Base-by-base conservation (phyloP, 2,113 vertebrate species). In the Myrmophylax atrothorax region DNA sequence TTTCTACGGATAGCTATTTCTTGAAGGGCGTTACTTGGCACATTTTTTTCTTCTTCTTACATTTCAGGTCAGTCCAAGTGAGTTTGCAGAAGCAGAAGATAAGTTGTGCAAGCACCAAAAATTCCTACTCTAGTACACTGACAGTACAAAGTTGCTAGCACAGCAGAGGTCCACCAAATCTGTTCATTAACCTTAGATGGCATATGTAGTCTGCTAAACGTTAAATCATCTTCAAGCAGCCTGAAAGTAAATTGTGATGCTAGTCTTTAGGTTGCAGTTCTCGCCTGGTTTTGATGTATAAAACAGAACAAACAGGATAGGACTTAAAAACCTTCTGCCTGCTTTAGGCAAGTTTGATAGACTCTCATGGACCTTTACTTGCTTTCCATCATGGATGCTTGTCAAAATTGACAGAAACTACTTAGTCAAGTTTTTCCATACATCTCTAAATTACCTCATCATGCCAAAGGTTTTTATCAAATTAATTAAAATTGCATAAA, bases 401-500 rank as follows among this genome's bases (percentile, higher is more conserved):
- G 80, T 92, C 93, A 90, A 87, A 92, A 91, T 8, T 80, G 50
- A 84, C 64, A 81, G 64, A 78, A 92, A 70, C 29, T 77, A 84
- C 42, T 94, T 84, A 92, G 70, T 74, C 33, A 92, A 84, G 38
- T 68, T 87, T 93, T 88, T 62, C 63, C 55, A 40, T 89, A 56
- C 3, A 0, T 53, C 47, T 78, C 47, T 84, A 81, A 84, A 92
- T 93, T 90, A 81, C 44, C n/a, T 75, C 5, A 4, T 60, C 2
- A 52, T 64, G 60, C 26, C 62, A 93, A 83, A 88, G 49, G 44
- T 73, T 94, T 95, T 95, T 90, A 80, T 88, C 87, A 96, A 87
- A 93, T 86, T 95, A 97, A 90, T 90, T 88, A 90, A 88, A 95
- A 59, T 56, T 78, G 47, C 24, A 47, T 67, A 94, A 94, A 90